Conservation (phyloP, 35 echinoderm and acorn worm species). For the Amphiura filiformis region DNA sequence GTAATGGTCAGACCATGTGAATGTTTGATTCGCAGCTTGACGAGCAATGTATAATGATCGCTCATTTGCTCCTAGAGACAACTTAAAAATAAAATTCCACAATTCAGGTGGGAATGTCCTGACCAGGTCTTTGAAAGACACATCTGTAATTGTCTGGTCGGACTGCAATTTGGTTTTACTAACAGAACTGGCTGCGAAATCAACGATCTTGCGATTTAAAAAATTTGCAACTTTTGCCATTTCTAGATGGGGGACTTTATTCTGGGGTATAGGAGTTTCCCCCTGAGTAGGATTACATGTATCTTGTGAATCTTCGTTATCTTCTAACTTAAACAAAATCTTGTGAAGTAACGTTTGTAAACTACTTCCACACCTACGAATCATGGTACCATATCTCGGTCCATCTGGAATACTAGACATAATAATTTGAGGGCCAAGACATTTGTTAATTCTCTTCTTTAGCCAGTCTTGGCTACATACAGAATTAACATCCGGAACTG, state of each 20-base stretch:
- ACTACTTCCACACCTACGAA: not conserved
- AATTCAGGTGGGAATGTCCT: not conserved
- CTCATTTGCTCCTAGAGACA: not conserved
- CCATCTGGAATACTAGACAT: not conserved
- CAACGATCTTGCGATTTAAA: too few species aligned
- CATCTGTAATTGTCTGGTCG: too few species aligned
- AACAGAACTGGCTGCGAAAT: too few species aligned
- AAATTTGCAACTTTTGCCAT: not conserved
- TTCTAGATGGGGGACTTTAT: not conserved
- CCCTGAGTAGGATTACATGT: too few species aligned
- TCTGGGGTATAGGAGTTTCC: not conserved
- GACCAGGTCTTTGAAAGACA: not conserved
- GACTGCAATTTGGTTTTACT: too few species aligned
- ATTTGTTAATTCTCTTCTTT: too few species aligned
- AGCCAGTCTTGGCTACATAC: too few species aligned
- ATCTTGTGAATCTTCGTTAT: too few species aligned
- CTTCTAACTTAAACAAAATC: too few species aligned
- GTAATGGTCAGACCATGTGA: not conserved
- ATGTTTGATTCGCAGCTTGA: not conserved
- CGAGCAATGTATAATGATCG: not conserved
- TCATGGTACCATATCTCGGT: conserved; percentile 6
- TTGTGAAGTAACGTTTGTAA: not conserved
- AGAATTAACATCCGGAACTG: too few species aligned
- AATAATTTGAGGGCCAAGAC: not conserved
- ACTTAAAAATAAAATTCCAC: not conserved